Evolutionary conservation across 2,888 invertebrate genomes (phyloP), one percentile per base, ranked within the genome.

Genomic region (Xestobium rufovillosum): DNA sequence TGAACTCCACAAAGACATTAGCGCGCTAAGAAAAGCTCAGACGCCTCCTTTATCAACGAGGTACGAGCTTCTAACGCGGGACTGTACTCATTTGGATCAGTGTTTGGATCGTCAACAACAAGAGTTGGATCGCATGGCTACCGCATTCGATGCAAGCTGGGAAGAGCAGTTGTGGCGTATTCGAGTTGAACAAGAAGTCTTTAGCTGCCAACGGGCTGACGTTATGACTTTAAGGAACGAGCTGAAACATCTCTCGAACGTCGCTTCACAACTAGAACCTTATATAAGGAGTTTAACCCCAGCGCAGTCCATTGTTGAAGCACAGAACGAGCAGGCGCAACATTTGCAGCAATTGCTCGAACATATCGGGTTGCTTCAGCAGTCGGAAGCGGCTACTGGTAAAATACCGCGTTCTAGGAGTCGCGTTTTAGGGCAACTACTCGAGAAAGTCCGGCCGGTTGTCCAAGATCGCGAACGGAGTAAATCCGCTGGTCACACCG

Each of bases 91-190:
- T 28, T 56, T 79, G 26, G 77, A 78, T 49, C 74, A 76, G 40
- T 76, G 73, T 40, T 54, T 78, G 27, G 75, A 75, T 44, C 65
- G 74, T 43, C 75, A 77, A 51, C 75, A 76, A 48, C 65, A 70
- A 25, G 78, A 78, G 53, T 56, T 78, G 42, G 78, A 78, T 40
- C 64, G 75, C 30, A 66, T 78, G 53, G 67, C 73, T 36, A 65
- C 68, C 3, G 67, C 73, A 3, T 78, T 79, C 49, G 77, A 78
- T 44, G 65, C 76, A 30, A 69, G 79, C 2, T 83, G 83, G 83
- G 81, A 83, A 55, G 81, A 82, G 52, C 79, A 80, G 51, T 60
- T 82, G 14, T 79, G 81, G 61, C 67, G 80, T 42, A 72, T 83
- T 41, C 71, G 78, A 31, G 71, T 79, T 4, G 83, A 84, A 58